phyloP scores from a whole-genome alignment of 1,140 invertebrate genomes.

The Pentalonia nigronervosa region DNA sequence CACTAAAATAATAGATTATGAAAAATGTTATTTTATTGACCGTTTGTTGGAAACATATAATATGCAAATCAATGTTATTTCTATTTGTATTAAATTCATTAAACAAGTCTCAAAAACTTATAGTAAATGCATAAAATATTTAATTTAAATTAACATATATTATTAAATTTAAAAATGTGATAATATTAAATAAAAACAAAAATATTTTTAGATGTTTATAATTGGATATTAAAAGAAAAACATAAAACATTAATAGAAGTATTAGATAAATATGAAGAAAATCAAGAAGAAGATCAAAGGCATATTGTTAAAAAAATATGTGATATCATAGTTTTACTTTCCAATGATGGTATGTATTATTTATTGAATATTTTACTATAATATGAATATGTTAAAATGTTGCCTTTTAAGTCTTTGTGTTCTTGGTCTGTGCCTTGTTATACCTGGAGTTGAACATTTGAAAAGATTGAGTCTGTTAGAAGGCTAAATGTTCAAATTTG shows the following conservation, averaged over 20 bases:
- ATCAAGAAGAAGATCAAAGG: slow-evolving; percentile 33
- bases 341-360: slow-evolving; percentile 39
- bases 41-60: slow-evolving; percentile 12
- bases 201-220: slow-evolving; percentile 26
- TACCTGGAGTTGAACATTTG: neutral
- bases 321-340: slow-evolving; percentile 35
- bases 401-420: neutral
- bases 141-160: neutral
- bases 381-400: neutral
- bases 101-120: slow-evolving; percentile 41
- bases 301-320: slow-evolving; percentile 42
- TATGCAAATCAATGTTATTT: slow-evolving; percentile 1
- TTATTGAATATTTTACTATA: neutral
- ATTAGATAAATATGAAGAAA: slow-evolving; percentile 47
- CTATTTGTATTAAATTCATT: slow-evolving; percentile 48
- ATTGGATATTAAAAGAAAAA: slow-evolving; percentile 49
- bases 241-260: slow-evolving; percentile 28
- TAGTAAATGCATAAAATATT: slow-evolving; percentile 30
- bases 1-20: slow-evolving; percentile 37
- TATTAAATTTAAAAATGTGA: neutral
- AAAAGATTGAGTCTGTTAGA: neutral
- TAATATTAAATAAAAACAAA: neutral
- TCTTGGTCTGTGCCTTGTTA: neutral
- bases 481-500: neutral
- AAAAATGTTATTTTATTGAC: slow-evolving; percentile 49